Base-by-base conservation (phyloP, 2,888 invertebrate species). In the Steinernema carpocapsae region DNA sequence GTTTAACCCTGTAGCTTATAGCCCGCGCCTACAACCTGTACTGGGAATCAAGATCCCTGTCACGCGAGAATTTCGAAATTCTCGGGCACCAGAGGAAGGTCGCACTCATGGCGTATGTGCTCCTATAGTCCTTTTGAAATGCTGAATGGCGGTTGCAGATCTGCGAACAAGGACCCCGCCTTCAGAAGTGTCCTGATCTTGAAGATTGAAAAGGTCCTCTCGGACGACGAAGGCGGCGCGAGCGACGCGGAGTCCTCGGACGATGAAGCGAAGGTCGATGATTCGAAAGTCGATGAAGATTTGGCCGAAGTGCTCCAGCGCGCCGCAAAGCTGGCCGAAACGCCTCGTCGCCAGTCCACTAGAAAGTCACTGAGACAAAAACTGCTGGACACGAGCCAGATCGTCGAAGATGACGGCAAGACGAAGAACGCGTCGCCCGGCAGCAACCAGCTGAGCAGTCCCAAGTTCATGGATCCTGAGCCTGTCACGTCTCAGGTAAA, bases 51-150 rank as follows among this genome's bases (percentile, higher is more conserved):
- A 14, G 56, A 6, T 6, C 19, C 2, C 56, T 56, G 6, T 22
- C 56, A 3, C 26, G 22, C 2, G 56, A 56, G 24, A 56, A 56
- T 24, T 56, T 56, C 26, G 56, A 56, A 56, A 56, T 56, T 26
- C 14, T 56, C 22, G 56, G 56, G 2, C 22, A 17, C 2, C 22
- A 56, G 26, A 56, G 26, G 26, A 56, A 56, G 56, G 22, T 26
- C 4, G 19, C 56, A 12, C 56, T 56, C 4, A 10, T 56, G 26
- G 26, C 22, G 56, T 56, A 56, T 14, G 19, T 12, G 4, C 22
- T 24, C 6, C 26, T 6, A 6, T 6, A 22, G 10, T 56, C 22
- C 4, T 14, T 12, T 19, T 24, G 22, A 6, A 3, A 22, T 56
- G 12, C 17, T n/a, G 48, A n/a, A 48, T 6, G 43, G 43, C 14